A percentile compares a stretch with the other conserved stretches of the same genome.
Conservation (phyloP, 2,797 vertebrate genomes). For the Sebastes glaucus region DNA sequence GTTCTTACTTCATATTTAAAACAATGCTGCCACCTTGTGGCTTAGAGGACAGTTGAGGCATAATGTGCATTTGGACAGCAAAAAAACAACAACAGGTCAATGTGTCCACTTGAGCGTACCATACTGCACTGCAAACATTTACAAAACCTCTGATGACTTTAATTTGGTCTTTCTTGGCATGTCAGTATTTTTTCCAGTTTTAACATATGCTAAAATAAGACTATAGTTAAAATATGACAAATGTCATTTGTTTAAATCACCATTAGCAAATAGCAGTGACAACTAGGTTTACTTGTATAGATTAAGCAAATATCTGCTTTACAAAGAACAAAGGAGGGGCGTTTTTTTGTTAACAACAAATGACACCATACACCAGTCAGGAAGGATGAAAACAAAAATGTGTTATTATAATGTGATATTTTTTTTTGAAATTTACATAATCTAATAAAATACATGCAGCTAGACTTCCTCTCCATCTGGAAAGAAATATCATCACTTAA, state of each 20-base stretch:
- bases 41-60: fast-evolving
- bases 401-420: background rate
- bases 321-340: background rate
- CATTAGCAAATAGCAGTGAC: background rate
- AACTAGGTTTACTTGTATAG: background rate
- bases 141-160: background rate
- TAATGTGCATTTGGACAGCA: background rate
- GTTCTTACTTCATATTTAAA: background rate
- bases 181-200: background rate
- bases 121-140: background rate
- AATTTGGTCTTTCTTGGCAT: background rate
- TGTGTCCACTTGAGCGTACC: background rate
- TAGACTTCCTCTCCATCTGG: background rate
- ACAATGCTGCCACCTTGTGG: slow-evolving; percentile 75
- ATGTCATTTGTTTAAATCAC: background rate
- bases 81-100: background rate
- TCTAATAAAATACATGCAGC: background rate
- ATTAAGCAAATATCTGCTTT: background rate
- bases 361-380: background rate
- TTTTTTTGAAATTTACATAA: no score
- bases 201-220: background rate
- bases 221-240: background rate
- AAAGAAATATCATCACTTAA: no score
- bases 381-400: background rate
- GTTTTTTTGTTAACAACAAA: background rate